Conservation (phyloP, 2,888 invertebrate species). For the Omphaloscelis lunosa region DNA sequence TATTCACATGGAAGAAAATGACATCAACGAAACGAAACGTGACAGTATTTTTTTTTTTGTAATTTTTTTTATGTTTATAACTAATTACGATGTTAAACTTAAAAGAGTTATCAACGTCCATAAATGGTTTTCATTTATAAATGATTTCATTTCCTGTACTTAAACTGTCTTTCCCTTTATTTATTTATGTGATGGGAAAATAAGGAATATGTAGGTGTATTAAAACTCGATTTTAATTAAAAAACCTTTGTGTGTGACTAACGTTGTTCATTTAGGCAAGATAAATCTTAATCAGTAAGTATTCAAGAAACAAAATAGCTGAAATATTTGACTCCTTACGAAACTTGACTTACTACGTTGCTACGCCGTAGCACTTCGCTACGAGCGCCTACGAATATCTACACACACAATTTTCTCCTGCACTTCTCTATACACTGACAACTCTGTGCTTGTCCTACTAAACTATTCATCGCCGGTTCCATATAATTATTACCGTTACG, state of each 20-base stretch:
- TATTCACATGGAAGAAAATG: no score
- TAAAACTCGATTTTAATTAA: neutral
- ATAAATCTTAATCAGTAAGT: neutral
- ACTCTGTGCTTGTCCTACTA: constrained; percentile 67
- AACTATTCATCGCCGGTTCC: constrained; percentile 79
- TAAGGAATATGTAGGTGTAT: neutral
- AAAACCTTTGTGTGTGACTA: neutral
- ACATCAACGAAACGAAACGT: neutral
- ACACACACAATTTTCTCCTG: neutral
- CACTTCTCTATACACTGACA: constrained; percentile 24
- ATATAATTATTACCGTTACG: constrained; percentile 84
- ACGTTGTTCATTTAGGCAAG: no score
- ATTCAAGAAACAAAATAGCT: neutral
- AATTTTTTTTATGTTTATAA: no score
- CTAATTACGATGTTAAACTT: neutral
- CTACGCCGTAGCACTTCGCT: constrained; percentile 47
- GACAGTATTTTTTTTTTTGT: no score
- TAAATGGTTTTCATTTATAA: neutral
- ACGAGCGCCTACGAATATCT: constrained; percentile 16
- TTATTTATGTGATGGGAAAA: neutral
- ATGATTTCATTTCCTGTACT: neutral
- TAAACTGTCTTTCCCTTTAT: neutral
- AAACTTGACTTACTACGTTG: neutral
- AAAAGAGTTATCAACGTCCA: neutral
- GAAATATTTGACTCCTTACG: neutral